Evolutionary conservation across 1,140 invertebrate genomes (phyloP).

Genomic region (Rhysida immarginata): DNA sequence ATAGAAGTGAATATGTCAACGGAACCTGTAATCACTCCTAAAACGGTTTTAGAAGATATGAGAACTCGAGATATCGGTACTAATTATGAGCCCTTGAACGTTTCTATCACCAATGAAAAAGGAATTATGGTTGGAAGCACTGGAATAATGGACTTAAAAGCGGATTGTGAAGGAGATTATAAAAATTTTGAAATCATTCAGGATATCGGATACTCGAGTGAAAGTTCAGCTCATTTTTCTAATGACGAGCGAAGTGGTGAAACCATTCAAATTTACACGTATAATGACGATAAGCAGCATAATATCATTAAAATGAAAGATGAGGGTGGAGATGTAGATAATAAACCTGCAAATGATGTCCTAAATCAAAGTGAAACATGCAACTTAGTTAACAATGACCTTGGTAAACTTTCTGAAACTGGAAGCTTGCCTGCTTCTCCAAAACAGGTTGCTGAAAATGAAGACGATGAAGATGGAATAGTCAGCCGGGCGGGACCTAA

Average conservation of each 20-base stretch:
- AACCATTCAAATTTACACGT: conserved; percentile 3
- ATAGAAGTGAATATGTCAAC: neutral
- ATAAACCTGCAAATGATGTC: neutral
- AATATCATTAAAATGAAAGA: neutral
- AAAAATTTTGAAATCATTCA: conserved; percentile 17
- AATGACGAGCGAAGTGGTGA: conserved; percentile 23
- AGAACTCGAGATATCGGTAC: conserved; percentile 1
- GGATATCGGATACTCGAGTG: conserved; percentile 30
- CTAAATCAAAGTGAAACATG: neutral
- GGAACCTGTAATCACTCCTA: neutral
- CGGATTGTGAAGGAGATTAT: conserved; percentile 10
- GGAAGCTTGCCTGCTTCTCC: neutral
- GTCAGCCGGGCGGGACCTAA: conserved; percentile 46
- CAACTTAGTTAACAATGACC: neutral
- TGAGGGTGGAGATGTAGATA: neutral
- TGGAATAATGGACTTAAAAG: conserved; percentile 16
- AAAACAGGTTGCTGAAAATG: neutral
- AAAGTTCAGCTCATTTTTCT: conserved; percentile 25
- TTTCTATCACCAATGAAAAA: conserved; percentile 14
- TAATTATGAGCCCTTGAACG: neutral
- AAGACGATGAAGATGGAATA: neutral
- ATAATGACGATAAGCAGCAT: neutral
- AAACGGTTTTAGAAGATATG: neutral
- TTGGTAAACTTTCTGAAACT: neutral
- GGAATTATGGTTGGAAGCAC: conserved; percentile 16